Evolutionary conservation across 2,797 vertebrate species (phyloP).

Genomic region (Chaetophractus vellerosus): DNA sequence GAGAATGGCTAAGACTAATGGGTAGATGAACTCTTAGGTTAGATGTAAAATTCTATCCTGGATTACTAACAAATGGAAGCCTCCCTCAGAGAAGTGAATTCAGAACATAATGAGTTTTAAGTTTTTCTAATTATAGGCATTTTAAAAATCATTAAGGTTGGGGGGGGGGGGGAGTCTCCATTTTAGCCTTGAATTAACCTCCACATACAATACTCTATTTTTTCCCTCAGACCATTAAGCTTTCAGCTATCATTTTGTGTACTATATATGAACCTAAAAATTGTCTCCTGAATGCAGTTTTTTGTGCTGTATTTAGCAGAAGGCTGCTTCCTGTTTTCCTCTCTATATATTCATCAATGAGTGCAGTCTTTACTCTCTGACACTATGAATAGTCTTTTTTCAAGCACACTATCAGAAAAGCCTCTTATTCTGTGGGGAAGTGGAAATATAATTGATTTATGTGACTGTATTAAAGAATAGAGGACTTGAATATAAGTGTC

Average conservation of each 20-base stretch:
- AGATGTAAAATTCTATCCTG: background rate
- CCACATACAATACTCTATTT: constrained; percentile 34
- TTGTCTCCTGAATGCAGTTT: constrained; percentile 64
- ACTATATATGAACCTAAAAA: constrained; percentile 31
- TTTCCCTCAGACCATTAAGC: background rate
- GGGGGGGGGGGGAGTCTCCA: background rate
- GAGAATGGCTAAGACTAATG: background rate
- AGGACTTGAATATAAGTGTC: constrained; percentile 56
- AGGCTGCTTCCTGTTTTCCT: constrained; percentile 60
- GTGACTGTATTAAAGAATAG: constrained; percentile 17
- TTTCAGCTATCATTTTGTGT: background rate
- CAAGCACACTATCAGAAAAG: constrained; percentile 42
- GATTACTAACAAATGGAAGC: background rate
- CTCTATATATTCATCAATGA: constrained; percentile 49
- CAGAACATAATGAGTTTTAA: constrained; percentile 8
- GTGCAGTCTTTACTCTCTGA: background rate
- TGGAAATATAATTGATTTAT: constrained; percentile 69
- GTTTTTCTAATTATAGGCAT: background rate
- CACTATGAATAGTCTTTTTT: constrained; percentile 65
- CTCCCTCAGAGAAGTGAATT: background rate
- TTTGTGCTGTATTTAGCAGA: constrained; percentile 74
- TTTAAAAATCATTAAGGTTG: constrained; percentile 6
- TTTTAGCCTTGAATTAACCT: constrained; percentile 12
- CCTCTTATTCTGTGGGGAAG: constrained; percentile 45
- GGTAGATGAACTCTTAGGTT: background rate